phyloP scores from a whole-genome alignment of 2,888 invertebrate species.

The Drosophila barbarae region DNA sequence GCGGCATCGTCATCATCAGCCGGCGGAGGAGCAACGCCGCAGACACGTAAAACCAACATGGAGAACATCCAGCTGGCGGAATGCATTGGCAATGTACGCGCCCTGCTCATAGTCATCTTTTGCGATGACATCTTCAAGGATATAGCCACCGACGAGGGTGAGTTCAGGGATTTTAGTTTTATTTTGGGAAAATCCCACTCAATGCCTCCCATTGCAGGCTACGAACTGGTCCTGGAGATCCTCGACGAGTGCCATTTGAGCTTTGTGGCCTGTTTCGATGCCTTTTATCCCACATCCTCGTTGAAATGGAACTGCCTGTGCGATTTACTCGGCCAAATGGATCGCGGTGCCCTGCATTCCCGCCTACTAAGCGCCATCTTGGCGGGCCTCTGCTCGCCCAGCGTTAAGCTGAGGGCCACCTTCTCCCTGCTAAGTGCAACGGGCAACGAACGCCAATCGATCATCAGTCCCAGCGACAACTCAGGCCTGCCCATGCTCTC shows the following conservation, averaged over 20 bases:
- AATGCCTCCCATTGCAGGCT: slow-evolving; percentile 69
- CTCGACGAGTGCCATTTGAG: slow-evolving; percentile 94
- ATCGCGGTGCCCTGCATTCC: slow-evolving; percentile 81
- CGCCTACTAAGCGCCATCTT: slow-evolving; percentile 89
- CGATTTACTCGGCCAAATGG: slow-evolving; percentile 86
- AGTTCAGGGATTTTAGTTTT: slow-evolving; percentile 41
- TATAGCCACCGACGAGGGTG: slow-evolving; percentile 77
- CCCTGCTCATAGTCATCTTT: slow-evolving; percentile 89
- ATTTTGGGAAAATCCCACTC: not conserved
- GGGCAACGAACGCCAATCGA: slow-evolving; percentile 78
- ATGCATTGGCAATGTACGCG: slow-evolving; percentile 91
- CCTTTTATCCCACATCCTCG: slow-evolving; percentile 95
- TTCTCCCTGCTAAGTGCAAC: slow-evolving; percentile 84
- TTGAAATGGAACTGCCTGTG: slow-evolving; percentile 96
- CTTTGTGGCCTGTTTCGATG: slow-evolving; percentile 95
- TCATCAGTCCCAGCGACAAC: slow-evolving; percentile 85
- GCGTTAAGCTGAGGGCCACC: slow-evolving; percentile 86
- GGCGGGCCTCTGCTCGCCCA: slow-evolving; percentile 90
- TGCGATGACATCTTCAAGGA: slow-evolving; percentile 84
- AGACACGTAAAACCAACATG: slow-evolving; percentile 75
- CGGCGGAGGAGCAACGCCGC: slow-evolving; percentile 31
- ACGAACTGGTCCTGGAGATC: slow-evolving; percentile 86
- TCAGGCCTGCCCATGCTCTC: slow-evolving; percentile 84
- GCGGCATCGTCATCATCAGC: not conserved
- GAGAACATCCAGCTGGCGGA: slow-evolving; percentile 90